phyloP scores from a whole-genome alignment of 2,888 invertebrate genomes.

The Blastobasis adustella region DNA sequence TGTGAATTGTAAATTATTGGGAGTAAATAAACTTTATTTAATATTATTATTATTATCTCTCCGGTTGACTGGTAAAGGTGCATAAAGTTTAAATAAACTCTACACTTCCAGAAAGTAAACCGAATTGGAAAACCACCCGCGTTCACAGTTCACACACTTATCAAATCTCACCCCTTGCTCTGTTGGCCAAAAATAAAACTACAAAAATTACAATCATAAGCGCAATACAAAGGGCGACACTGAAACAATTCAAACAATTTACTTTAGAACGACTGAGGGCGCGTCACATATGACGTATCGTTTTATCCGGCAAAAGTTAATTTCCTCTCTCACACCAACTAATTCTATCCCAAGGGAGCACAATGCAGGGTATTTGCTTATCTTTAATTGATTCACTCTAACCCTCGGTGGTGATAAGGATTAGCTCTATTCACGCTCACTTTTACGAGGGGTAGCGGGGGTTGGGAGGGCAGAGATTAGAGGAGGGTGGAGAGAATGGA shows the following conservation, averaged over 20 bases:
- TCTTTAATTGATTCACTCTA: slow-evolving; percentile 74
- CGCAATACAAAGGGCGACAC: slow-evolving; percentile 1
- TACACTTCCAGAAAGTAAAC: too few species aligned
- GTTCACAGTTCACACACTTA: slow-evolving; percentile 5
- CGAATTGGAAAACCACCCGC: too few species aligned
- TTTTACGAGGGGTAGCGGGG: slow-evolving; percentile 70
- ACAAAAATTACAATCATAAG: slow-evolving; percentile 6
- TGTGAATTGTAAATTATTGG: too few species aligned
- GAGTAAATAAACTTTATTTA: too few species aligned
- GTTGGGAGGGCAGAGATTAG: slow-evolving; percentile 34
- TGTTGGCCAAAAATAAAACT: background rate
- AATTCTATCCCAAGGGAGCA: slow-evolving; percentile 52
- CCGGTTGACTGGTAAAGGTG: too few species aligned
- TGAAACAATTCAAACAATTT: slow-evolving; percentile 43
- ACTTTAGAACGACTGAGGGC: slow-evolving; percentile 36
- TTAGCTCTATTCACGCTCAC: slow-evolving; percentile 72
- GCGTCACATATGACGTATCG: slow-evolving; percentile 55
- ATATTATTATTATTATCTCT: too few species aligned
- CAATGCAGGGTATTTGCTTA: slow-evolving; percentile 71
- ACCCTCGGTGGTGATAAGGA: slow-evolving; percentile 65
- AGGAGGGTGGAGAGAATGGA: background rate
- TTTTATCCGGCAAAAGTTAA: slow-evolving; percentile 63
- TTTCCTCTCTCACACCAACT: slow-evolving; percentile 65
- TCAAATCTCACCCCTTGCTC: slow-evolving; percentile 1
- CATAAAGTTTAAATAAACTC: too few species aligned